These are phyloP conservation scores for Phaethornis superciliosus DNA, from an alignment of 2,113 vertebrate genomes.

Conservation along the genomic window DNA sequence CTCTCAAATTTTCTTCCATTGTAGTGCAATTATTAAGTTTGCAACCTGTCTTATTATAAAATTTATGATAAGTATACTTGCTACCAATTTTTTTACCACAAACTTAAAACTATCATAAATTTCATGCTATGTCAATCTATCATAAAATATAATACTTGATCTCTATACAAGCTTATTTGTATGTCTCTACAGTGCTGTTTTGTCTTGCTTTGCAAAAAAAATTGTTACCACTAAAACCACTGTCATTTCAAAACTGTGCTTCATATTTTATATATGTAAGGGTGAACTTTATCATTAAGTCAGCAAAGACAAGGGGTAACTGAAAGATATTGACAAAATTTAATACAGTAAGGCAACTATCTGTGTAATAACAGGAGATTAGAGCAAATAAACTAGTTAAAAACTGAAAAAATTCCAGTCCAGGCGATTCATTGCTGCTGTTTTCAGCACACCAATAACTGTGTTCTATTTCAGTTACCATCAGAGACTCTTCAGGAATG, in stretches of 20 bases:
- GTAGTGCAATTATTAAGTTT: neutral
- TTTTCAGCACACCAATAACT: neutral
- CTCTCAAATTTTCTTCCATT: neutral
- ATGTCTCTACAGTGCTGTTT: neutral
- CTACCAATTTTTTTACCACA: neutral
- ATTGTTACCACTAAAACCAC: neutral
- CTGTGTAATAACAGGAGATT: neutral
- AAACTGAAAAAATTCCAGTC: neutral
- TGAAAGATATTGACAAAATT: neutral
- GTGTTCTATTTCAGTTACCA: neutral
- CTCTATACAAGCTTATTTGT: neutral
- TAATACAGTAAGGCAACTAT: neutral
- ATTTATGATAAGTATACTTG: neutral
- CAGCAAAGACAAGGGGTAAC: neutral
- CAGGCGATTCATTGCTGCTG: slow-evolving; percentile 20
- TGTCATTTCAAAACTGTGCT: neutral
- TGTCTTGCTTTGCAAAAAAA: neutral
- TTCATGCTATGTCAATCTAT: neutral
- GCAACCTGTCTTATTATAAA: neutral
- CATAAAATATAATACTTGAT: neutral
- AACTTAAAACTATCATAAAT: neutral
- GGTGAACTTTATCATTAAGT: neutral
- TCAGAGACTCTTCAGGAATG: neutral
- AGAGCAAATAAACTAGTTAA: neutral
- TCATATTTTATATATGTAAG: neutral